Evolutionary conservation across 2,888 invertebrate genomes (phyloP).

Genomic region (Drosophila kuntzei): DNA sequence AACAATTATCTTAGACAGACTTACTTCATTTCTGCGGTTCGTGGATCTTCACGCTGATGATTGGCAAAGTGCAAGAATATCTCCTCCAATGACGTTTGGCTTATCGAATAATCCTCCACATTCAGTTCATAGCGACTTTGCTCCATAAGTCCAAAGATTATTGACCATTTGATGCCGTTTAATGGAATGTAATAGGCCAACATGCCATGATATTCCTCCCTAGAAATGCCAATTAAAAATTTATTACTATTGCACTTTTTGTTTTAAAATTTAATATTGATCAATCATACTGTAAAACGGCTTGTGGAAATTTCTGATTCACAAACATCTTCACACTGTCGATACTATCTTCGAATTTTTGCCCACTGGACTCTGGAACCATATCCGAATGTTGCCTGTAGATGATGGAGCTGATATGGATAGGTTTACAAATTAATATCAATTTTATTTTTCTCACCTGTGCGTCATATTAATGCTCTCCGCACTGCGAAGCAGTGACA

Average conservation of each 20-base stretch:
- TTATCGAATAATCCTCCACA: conserved; percentile 92
- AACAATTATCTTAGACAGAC: conserved; percentile 29
- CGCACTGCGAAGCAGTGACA: not conserved
- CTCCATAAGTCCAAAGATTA: conserved; percentile 90
- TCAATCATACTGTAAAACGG: conserved; percentile 77
- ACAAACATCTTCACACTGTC: conserved; percentile 75
- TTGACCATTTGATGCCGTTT: conserved; percentile 88
- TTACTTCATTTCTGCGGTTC: conserved; percentile 64
- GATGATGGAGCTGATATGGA: not conserved
- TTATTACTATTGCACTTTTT: too few species aligned
- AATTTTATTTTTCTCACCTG: not conserved
- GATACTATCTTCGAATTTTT: not conserved
- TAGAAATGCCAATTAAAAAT: conserved; percentile 72
- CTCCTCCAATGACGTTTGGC: conserved; percentile 93
- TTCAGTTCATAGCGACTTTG: conserved; percentile 87
- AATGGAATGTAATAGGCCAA: conserved; percentile 89
- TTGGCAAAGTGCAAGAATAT: conserved; percentile 90
- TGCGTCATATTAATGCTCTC: not conserved
- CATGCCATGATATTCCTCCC: conserved; percentile 90
- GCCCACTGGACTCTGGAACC: not conserved
- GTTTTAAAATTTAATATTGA: not conserved
- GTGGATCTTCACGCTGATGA: conserved; percentile 84
- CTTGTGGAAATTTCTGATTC: conserved; percentile 68
- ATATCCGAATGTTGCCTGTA: not conserved
- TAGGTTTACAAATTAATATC: not conserved